Conservation (phyloP, 1,140 invertebrate genomes). For the Orius laevigatus region DNA sequence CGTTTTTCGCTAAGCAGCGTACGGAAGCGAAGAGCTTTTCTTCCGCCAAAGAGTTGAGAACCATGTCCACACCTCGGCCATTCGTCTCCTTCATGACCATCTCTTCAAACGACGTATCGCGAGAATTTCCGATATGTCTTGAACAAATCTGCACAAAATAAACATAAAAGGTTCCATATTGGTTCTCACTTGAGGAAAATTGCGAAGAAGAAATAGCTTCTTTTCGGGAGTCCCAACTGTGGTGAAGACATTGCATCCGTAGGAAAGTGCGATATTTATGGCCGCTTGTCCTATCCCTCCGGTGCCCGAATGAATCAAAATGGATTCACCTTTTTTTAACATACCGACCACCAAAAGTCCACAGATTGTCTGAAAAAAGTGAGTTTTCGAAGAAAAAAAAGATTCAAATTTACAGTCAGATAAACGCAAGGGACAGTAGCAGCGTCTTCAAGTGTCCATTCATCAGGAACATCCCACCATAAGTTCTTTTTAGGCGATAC, state of each 20-base stretch:
- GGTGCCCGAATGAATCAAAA: conserved; percentile 59
- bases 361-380: conserved; percentile 42
- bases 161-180: too few species aligned
- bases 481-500: conserved; percentile 69
- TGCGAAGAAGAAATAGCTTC: conserved; percentile 42
- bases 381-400: background rate
- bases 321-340: conserved; percentile 40
- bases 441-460: conserved; percentile 73
- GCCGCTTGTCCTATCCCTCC: conserved; percentile 69
- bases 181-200: conserved; percentile 35
- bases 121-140: conserved; percentile 52
- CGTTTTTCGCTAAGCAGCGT: conserved; percentile 41
- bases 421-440: conserved; percentile 78
- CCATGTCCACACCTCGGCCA: conserved; percentile 53
- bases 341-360: conserved; percentile 41
- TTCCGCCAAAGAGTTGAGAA: conserved; percentile 61
- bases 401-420: conserved; percentile 41
- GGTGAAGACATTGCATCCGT: conserved; percentile 49
- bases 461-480: conserved; percentile 66
- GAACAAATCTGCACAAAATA: conserved; percentile 32
- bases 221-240: conserved; percentile 56
- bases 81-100: conserved; percentile 41
- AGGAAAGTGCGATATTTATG: conserved; percentile 45
- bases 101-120: conserved; percentile 51
- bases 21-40: conserved; percentile 50